Evolutionary conservation across 2,888 invertebrate species (phyloP), one percentile per base, ranked within the genome.

Genomic region (Andrena haemorrhoa): DNA sequence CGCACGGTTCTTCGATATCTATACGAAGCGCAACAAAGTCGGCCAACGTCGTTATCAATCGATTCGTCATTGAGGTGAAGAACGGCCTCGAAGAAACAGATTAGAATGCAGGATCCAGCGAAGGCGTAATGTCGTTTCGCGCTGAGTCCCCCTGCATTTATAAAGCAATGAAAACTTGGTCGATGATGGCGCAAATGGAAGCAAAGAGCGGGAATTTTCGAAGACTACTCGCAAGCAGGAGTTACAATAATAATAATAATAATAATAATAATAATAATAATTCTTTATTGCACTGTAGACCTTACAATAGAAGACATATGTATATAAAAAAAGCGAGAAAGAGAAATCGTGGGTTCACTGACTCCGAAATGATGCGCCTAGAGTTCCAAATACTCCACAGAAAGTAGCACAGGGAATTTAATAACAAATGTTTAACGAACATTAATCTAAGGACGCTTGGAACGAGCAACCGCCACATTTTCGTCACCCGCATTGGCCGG

Each of bases 11-110:
- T 7, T 8, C 31, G 20, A 65, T 65, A 58, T 64, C 65, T 29
- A 5, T 8, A 3, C 5, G 29, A 66, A 41, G 10, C 51, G 60
- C 35, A 66, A 5, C 61, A 70, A 64, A 23, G 56, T 49, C 31
- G 49, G 20, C 10, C 16, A 47, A 29, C 1, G 29, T n/a, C 7
- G 63, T 79, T 75, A 75, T 69, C 69, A 51, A 79, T 63, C 29
- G 69, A 58, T 69, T 75, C 10, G 64, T 69, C 49, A 63, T 49
- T 49, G 75, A 79, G 56, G 60, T 51, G 70, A 65, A 64, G 41
- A 71, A 64, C 47, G 70, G 31, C 58, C 16, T 35, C 16, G 20
- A 23, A 56, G 20, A 68, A 49, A 20, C 47, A 29, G 75, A 63
- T 75, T 58, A 58, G 41, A 75, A 56, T 64, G 61, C 75, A 64